Evolutionary conservation across 2,113 vertebrate species (phyloP).

Genomic region (Columba janthina): DNA sequence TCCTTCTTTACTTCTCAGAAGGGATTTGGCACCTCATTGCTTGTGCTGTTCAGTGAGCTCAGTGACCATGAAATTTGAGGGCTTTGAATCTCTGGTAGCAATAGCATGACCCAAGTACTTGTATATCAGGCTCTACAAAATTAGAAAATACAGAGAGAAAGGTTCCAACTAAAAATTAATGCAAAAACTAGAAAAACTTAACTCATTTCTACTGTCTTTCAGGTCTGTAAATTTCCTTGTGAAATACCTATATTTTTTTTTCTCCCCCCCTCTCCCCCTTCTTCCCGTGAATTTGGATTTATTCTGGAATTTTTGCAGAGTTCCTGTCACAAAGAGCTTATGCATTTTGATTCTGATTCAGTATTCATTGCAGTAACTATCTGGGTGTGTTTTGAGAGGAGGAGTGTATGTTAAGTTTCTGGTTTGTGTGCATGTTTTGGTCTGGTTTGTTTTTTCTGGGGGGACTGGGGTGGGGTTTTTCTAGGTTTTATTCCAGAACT

Average conservation of each 20-base stretch:
- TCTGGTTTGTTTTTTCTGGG: not conserved
- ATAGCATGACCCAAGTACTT: not conserved
- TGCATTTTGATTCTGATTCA: not conserved
- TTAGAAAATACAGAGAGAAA: not conserved
- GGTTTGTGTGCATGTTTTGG: not conserved
- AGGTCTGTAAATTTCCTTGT: not conserved
- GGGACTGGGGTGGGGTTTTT: fast-evolving
- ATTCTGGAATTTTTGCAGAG: not conserved
- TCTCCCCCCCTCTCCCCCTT: no score
- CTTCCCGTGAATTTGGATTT: not conserved
- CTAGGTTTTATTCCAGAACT: not conserved
- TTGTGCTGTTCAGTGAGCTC: not conserved
- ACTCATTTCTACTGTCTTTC: not conserved
- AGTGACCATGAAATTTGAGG: not conserved
- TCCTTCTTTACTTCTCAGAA: not conserved
- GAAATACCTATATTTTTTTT: not conserved
- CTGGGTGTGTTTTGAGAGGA: fast-evolving
- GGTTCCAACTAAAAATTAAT: not conserved
- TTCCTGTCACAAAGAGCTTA: not conserved
- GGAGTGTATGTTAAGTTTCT: not conserved
- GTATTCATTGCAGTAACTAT: not conserved
- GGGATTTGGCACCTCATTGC: not conserved
- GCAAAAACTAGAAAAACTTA: not conserved
- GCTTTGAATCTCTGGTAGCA: not conserved
- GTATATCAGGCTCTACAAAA: not conserved